These are phyloP conservation scores for Cottus gobio DNA, from an alignment of 2,113 vertebrate species.

Conservation along the genomic window DNA sequence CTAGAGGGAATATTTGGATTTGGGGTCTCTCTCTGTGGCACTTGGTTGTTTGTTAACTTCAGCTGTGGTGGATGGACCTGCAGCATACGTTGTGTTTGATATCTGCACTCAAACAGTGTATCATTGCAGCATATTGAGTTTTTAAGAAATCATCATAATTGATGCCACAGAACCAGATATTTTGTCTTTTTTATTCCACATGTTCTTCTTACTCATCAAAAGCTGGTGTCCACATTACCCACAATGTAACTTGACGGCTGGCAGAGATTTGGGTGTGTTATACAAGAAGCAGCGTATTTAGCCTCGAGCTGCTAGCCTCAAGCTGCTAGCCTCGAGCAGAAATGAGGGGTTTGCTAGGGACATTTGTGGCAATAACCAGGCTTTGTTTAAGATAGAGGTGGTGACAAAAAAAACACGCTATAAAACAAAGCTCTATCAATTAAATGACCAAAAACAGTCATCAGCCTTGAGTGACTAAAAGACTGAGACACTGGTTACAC, in stretches of 20 bases:
- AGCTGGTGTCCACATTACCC: neutral
- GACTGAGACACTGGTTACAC: neutral
- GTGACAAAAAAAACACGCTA: neutral
- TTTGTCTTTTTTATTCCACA: neutral
- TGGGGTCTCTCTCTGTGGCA: neutral
- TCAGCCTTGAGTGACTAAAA: neutral
- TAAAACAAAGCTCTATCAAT: neutral
- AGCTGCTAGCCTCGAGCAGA: neutral
- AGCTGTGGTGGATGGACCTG: neutral
- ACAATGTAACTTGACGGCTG: neutral
- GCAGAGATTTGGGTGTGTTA: neutral
- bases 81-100: neutral
- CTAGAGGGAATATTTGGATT: neutral
- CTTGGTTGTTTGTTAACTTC: constrained; percentile 3
- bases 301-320: neutral
- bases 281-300: neutral
- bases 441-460: neutral
- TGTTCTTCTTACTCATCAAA: neutral
- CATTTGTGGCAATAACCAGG: neutral
- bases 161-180: neutral
- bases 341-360: neutral
- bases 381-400: neutral
- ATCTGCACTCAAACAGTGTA: neutral
- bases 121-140: neutral
- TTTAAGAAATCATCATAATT: neutral